Base-by-base conservation (phyloP, 2,113 vertebrate species). In the Dolichallabes microphthalmus region DNA sequence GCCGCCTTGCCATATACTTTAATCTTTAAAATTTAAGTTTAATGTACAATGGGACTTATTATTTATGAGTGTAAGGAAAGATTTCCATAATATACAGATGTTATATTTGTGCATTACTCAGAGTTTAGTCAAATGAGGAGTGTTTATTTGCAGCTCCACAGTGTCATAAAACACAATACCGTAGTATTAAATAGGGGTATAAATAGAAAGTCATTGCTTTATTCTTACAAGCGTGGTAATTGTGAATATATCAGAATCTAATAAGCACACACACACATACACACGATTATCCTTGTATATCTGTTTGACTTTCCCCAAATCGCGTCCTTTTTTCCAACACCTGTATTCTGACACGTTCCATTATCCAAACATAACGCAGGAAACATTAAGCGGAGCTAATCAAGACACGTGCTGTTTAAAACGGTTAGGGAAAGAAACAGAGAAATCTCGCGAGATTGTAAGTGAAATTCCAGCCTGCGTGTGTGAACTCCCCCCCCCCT, bases 401-500 rank as follows among this genome's bases (percentile, higher is more conserved):
- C 27, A 57, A 17, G 53, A 58, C 10, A 8, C 15, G 17, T 0
- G 12, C 4, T 53, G 25, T 4, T 12, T 22, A 20, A 57, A 73
- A 76, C 50, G n/a, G n/a, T 2, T 50, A 14, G 50, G 74, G n/a
- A 55, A 30, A 27, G 5, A 0, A 50, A n/a, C 4, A 52, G 11
- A 10, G 50, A 60, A 20, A 39, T 79, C 19, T 79, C 76, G 76
- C 55, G 76, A 79, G 55, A 79, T 25, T n/a, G n/a, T 4, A 20
- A 25, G 35, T 30, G n/a, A 88, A 91, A 93, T 93, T 92, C 92
- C 92, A 90, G 89, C 87, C 4, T 82, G 71, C 85, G 88, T 90
- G 89, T 85, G 84, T 66, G 84, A 88, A 88, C 57, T 83, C 80
- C 75, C 87, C 88, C 80, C 75, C 87, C 88, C 89, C 20, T 20